Conservation (phyloP, 1,140 invertebrate genomes). For the Kradibia gibbosae region DNA sequence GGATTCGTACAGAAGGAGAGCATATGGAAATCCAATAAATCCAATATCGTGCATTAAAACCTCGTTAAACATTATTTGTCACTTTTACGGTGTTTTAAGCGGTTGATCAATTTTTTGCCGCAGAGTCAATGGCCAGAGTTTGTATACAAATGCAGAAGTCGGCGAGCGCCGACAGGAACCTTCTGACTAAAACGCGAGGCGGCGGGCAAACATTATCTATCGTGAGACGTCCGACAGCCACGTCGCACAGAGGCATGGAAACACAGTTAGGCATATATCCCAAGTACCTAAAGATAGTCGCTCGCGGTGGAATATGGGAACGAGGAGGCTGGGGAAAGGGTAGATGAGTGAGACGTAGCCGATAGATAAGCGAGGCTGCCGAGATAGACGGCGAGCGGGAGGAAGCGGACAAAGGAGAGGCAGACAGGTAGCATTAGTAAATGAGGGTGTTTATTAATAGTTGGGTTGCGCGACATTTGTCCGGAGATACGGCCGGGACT, state of each 20-base stretch:
- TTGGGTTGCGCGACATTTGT: too few relatives aligned
- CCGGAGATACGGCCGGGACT: too few relatives aligned
- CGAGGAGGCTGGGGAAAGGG: background rate
- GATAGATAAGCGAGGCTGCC: background rate
- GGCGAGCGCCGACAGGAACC: slow-evolving; percentile 37
- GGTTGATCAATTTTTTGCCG: slow-evolving; percentile 41
- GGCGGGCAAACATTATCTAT: slow-evolving; percentile 64
- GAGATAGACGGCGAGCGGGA: background rate
- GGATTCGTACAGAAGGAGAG: background rate
- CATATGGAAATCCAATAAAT: background rate
- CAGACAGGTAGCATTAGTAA: background rate
- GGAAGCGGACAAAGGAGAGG: background rate
- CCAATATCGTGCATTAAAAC: background rate
- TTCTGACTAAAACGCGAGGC: slow-evolving; percentile 48
- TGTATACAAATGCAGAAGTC: background rate
- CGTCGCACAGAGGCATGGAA: slow-evolving; percentile 65
- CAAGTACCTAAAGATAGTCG: slow-evolving; percentile 64
- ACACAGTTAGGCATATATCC: slow-evolving; percentile 67
- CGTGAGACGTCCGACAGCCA: slow-evolving; percentile 65
- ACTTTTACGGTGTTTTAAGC: background rate
- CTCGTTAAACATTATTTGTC: slow-evolving; percentile 37
- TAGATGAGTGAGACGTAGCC: background rate
- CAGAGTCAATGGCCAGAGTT: background rate
- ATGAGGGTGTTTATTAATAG: background rate
- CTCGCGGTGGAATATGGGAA: slow-evolving; percentile 10